Conservation (phyloP, 2,888 invertebrate species). For the Cephalotes varians region DNA sequence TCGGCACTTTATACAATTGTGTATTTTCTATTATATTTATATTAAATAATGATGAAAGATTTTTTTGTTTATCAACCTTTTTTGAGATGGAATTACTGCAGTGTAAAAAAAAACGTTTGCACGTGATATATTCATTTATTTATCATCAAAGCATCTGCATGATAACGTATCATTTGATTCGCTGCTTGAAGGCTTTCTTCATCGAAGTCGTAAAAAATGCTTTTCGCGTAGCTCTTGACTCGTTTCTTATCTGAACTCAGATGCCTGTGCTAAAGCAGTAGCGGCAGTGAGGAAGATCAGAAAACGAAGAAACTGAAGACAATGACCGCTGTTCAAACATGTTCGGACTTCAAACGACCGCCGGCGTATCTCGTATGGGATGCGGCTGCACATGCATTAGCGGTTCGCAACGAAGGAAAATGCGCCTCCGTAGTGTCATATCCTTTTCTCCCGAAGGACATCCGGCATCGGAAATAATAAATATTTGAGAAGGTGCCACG, state of each 20-base stretch:
- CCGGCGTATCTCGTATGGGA: constrained; percentile 69
- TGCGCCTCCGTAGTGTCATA: constrained; percentile 33
- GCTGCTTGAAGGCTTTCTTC: constrained; percentile 56
- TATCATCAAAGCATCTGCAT: not conserved
- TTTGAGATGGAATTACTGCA: constrained; percentile 9
- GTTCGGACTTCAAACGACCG: constrained; percentile 77
- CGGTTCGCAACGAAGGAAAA: constrained; percentile 15
- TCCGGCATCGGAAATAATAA: constrained; percentile 82
- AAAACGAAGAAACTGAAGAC: constrained; percentile 49
- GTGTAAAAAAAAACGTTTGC: not conserved
- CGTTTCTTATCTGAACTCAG: constrained; percentile 72
- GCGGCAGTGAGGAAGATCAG: constrained; percentile 37
- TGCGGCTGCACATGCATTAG: constrained; percentile 52
- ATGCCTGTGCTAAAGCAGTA: constrained; percentile 54
- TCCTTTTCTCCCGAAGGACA: constrained; percentile 65
- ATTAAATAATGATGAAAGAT: not conserved
- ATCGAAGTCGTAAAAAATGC: constrained; percentile 79
- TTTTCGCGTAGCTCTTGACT: constrained; percentile 77
- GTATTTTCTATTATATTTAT: not conserved
- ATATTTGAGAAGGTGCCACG: constrained; percentile 82
- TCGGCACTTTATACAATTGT: not conserved
- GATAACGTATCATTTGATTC: not conserved
- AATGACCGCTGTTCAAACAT: constrained; percentile 81
- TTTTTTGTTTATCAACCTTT: not conserved
- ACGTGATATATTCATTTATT: not conserved